Conservation (phyloP, 1,140 invertebrate species). For the Ips nitidus region DNA sequence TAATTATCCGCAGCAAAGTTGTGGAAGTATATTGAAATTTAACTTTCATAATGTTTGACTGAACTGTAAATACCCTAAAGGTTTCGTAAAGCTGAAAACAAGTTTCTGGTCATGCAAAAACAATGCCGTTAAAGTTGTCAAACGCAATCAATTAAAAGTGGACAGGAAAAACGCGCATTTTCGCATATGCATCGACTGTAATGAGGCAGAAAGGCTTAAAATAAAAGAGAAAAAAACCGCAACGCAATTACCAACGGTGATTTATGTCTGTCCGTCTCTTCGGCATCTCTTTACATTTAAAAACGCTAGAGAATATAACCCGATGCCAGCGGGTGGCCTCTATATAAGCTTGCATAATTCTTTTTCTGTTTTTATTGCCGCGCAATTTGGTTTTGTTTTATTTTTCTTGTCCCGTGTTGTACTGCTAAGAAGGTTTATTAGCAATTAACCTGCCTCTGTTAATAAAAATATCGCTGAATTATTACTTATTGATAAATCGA, state of each 20-base stretch:
- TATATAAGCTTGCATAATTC: slow-evolving; percentile 3
- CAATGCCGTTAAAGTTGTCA: neutral
- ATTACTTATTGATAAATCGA: too few relatives aligned
- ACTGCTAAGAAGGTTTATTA: too few relatives aligned
- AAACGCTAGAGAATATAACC: slow-evolving; percentile 7
- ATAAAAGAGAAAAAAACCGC: slow-evolving; percentile 15
- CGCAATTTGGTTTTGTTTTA: too few relatives aligned
- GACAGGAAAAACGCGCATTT: neutral
- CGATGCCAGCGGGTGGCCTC: slow-evolving; percentile 9
- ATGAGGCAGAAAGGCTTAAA: slow-evolving; percentile 8
- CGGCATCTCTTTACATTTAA: slow-evolving; percentile 15
- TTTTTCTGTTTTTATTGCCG: neutral
- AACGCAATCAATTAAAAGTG: neutral
- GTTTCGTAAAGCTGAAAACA: too few relatives aligned
- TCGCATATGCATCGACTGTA: slow-evolving; percentile 10
- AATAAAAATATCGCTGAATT: too few relatives aligned
- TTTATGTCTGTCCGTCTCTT: slow-evolving; percentile 13
- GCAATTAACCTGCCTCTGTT: too few relatives aligned
- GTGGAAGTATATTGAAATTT: too few relatives aligned
- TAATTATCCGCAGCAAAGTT: too few relatives aligned
- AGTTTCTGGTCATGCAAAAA: neutral
- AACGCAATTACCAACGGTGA: slow-evolving; percentile 15
- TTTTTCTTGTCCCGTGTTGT: too few relatives aligned
- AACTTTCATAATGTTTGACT: too few relatives aligned
- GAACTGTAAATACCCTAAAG: too few relatives aligned